phyloP scores from a whole-genome alignment of 2,113 vertebrate species.

The Sylvia atricapilla region DNA sequence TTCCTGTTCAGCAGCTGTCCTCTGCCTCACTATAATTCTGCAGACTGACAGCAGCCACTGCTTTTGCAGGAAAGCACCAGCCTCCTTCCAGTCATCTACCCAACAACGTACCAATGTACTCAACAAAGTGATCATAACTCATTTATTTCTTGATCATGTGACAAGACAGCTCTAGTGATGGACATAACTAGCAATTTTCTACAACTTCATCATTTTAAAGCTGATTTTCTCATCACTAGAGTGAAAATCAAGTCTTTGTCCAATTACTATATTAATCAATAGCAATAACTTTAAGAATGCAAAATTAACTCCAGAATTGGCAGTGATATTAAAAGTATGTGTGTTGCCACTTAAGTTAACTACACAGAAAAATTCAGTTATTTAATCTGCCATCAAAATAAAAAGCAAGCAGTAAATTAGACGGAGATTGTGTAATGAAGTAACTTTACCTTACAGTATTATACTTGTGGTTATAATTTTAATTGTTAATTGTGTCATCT shows the following conservation, averaged over 20 bases:
- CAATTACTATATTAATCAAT: background rate
- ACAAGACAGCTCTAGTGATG: background rate
- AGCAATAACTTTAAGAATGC: background rate
- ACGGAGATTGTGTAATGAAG: constrained; percentile 35
- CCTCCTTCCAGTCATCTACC: background rate
- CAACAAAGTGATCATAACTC: background rate
- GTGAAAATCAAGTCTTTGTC: background rate
- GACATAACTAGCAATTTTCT: background rate
- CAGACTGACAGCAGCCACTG: background rate
- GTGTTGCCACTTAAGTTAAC: constrained; percentile 11
- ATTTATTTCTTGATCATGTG: background rate
- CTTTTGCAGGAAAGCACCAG: background rate
- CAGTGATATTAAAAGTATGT: background rate
- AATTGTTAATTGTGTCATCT: constrained; percentile 47
- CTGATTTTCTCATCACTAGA: background rate
- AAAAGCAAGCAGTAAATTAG: constrained; percentile 55
- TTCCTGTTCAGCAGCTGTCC: background rate
- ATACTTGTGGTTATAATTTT: constrained; percentile 48
- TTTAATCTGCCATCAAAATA: constrained; percentile 48
- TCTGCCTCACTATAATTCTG: background rate
- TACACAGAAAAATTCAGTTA: constrained; percentile 32
- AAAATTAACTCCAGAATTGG: constrained; percentile 39
- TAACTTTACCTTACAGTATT: constrained; percentile 58
- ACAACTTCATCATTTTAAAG: background rate
- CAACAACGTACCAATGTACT: accelerated